phyloP scores from a whole-genome alignment of 2,888 invertebrate species.

The Arctia plantaginis region DNA sequence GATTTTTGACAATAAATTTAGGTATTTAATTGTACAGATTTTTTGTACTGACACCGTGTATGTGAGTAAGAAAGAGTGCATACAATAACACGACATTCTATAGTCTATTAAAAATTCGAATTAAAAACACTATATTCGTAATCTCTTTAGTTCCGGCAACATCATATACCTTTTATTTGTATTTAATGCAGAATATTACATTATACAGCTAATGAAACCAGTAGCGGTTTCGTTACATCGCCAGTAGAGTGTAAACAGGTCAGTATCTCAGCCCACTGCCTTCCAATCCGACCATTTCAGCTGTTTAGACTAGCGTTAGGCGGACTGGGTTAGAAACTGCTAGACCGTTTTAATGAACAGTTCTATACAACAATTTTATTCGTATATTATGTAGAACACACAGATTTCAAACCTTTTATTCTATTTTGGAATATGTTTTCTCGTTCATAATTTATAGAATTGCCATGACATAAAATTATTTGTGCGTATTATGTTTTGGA shows the following conservation, averaged over 20 bases:
- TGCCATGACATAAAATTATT: neutral
- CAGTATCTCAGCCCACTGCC: conserved; percentile 31
- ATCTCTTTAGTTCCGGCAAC: neutral
- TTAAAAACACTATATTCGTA: neutral
- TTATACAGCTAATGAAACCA: conserved; percentile 8
- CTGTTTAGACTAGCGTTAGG: conserved; percentile 3
- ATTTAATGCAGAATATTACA: conserved; percentile 1
- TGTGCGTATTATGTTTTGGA: neutral
- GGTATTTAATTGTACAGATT: too few relatives aligned
- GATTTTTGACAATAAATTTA: too few relatives aligned
- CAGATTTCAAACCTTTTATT: neutral
- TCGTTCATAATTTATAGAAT: too few relatives aligned
- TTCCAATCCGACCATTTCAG: conserved; percentile 17
- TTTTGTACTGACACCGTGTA: too few relatives aligned
- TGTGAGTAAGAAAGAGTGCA: too few relatives aligned
- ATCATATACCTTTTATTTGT: neutral
- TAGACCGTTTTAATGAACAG: conserved; percentile 17
- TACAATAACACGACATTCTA: too few relatives aligned
- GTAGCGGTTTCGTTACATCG: conserved; percentile 17
- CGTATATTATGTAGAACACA: conserved; percentile 4
- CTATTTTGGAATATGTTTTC: too few relatives aligned
- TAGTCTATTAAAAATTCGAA: too few relatives aligned
- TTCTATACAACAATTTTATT: conserved; percentile 7
- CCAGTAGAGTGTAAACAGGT: conserved; percentile 27
- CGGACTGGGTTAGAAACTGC: conserved; percentile 14